phyloP scores from a whole-genome alignment of 2,888 invertebrate genomes.

The Idaea straminata region DNA sequence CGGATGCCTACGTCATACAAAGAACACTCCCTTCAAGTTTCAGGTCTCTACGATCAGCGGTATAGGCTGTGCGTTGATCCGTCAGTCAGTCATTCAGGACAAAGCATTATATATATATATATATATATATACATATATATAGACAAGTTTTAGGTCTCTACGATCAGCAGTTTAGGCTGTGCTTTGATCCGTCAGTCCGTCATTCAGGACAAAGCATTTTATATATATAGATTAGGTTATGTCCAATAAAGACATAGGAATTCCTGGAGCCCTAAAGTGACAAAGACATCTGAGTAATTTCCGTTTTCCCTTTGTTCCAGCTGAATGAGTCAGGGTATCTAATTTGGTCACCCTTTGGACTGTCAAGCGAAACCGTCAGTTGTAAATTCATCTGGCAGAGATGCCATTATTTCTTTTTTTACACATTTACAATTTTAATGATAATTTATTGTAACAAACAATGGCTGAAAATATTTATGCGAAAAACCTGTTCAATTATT shows the following conservation, averaged over 20 bases:
- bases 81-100: no score
- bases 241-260: constrained; percentile 6
- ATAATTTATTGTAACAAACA: background rate
- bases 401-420: background rate
- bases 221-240: background rate
- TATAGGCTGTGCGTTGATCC: no score
- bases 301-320: background rate
- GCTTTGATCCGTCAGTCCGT: no score
- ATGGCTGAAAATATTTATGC: background rate
- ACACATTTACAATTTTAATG: background rate
- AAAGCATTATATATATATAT: no score
- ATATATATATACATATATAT: no score
- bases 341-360: background rate
- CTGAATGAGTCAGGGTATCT: background rate
- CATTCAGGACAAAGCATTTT: background rate
- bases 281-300: background rate
- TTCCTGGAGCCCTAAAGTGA: background rate
- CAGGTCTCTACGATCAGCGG: no score
- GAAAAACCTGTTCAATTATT: background rate
- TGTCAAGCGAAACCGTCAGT: background rate
- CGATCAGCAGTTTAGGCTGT: no score
- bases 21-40: no score
- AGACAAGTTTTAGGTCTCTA: no score
- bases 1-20: no score
- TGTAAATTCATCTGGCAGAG: constrained; percentile 1